Conservation (phyloP, 2,888 invertebrate genomes). For the Eupeodes latifasciatus region DNA sequence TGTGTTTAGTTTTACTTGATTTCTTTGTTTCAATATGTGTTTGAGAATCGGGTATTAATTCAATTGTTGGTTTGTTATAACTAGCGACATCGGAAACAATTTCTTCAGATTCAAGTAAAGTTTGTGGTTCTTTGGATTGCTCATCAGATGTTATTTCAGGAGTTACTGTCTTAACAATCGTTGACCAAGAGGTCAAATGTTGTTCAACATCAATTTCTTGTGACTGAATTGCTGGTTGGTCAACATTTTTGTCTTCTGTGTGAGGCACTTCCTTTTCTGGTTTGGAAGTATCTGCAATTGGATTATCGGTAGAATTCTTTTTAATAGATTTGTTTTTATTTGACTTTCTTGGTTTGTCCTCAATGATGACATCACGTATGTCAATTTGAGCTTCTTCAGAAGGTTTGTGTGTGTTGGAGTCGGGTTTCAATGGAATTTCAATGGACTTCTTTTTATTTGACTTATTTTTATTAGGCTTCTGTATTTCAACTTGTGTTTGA, state of each 20-base stretch:
- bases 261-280: neutral
- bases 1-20: neutral
- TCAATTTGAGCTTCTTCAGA: neutral
- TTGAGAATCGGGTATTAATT: neutral
- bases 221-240: neutral
- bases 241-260: neutral
- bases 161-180: conserved; percentile 77
- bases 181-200: neutral
- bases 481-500: neutral
- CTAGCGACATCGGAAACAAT: no score
- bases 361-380: neutral
- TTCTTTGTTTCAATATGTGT: conserved; percentile 1
- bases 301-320: neutral
- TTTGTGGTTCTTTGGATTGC: conserved; percentile 60
- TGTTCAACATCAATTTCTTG: neutral
- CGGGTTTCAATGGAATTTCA: neutral
- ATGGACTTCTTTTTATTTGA: neutral
- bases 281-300: neutral
- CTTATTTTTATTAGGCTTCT: conserved; percentile 10
- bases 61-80: neutral
- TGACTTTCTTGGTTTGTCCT: conserved; percentile 23
- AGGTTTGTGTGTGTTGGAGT: neutral
- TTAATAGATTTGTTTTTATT: conserved; percentile 13
- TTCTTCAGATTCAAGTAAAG: neutral
- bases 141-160: conserved; percentile 77